Percentiles rank a stretch among this genome's conserved stretches.
Evolutionary conservation across 2,113 vertebrate species (phyloP).

Genomic region (Anseranas semipalmata): DNA sequence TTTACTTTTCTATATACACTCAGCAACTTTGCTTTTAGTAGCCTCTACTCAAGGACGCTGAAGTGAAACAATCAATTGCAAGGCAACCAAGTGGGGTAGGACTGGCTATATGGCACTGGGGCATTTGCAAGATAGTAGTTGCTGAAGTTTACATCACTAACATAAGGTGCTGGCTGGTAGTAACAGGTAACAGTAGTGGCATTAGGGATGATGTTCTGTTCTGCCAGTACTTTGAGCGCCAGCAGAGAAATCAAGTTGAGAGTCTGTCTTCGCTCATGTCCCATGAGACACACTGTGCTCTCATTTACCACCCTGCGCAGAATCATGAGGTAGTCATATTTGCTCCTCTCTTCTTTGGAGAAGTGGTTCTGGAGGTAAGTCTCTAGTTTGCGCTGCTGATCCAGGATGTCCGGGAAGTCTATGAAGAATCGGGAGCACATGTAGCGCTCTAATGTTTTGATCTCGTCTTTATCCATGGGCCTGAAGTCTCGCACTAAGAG

Average conservation of each 20-base stretch:
- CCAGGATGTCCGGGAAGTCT: conserved; percentile 95
- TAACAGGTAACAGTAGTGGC: conserved; percentile 95
- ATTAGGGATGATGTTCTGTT: conserved; percentile 93
- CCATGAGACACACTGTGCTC: conserved; percentile 99
- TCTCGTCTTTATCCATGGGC: conserved; percentile 87
- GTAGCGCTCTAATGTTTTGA: conserved; percentile 93
- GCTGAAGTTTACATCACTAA: conserved; percentile 95
- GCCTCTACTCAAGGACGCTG: neutral
- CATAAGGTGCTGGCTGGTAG: conserved; percentile 96
- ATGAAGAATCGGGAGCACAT: conserved; percentile 99
- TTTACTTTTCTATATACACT: neutral
- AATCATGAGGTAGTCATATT: conserved; percentile 97
- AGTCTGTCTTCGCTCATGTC: conserved; percentile 94
- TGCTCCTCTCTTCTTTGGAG: conserved; percentile 92
- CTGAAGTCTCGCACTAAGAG: conserved; percentile 92
- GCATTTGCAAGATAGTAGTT: conserved; percentile 91
- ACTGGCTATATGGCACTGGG: conserved; percentile 83
- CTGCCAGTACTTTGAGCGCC: conserved; percentile 89
- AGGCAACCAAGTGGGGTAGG: conserved; percentile 95
- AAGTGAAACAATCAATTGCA: conserved; percentile 83
- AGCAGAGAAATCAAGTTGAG: conserved; percentile 94
- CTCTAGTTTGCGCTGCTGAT: conserved; percentile 95
- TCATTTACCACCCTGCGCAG: conserved; percentile 93
- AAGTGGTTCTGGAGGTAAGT: conserved; percentile 98
- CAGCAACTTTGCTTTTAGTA: neutral